A percentile compares a stretch with the other conserved stretches of the same genome.
These are phyloP conservation scores for Hylaeus volcanicus DNA, from an alignment of 1,140 invertebrate species.

Conservation along the genomic window DNA sequence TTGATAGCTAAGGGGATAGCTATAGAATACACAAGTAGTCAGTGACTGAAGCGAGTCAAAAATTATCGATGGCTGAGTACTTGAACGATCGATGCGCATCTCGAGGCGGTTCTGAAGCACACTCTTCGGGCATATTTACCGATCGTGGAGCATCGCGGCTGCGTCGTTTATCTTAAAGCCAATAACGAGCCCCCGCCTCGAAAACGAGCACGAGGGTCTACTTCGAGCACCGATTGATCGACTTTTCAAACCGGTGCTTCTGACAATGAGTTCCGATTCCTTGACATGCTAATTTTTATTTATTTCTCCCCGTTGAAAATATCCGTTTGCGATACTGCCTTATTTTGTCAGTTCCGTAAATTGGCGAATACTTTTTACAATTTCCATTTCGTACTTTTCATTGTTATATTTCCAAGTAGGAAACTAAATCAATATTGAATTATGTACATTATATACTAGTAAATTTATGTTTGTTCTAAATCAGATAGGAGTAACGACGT, in stretches of 20 bases:
- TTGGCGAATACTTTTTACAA: too few relatives aligned
- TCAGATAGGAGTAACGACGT: too few relatives aligned
- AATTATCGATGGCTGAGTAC: conserved; percentile 22
- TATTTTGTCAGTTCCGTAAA: too few relatives aligned
- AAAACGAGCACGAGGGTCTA: conserved; percentile 43
- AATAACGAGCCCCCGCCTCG: conserved; percentile 46
- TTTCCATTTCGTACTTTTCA: too few relatives aligned
- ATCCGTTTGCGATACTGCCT: too few relatives aligned
- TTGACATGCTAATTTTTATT: too few relatives aligned
- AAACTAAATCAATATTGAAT: too few relatives aligned
- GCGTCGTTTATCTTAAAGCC: conserved; percentile 45
- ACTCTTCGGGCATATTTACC: conserved; percentile 40
- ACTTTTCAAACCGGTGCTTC: conserved; percentile 32
- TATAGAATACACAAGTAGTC: background rate
- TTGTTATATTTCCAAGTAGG: too few relatives aligned
- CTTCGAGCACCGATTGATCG: conserved; percentile 47
- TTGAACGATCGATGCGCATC: conserved; percentile 33
- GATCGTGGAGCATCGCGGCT: conserved; percentile 30
- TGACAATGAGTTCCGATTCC: conserved; percentile 6
- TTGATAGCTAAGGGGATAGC: background rate
- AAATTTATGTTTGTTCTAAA: too few relatives aligned
- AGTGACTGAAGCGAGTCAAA: background rate
- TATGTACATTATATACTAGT: too few relatives aligned
- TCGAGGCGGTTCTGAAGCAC: conserved; percentile 26
- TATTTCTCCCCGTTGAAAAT: too few relatives aligned